Base-by-base conservation (phyloP, 2,888 invertebrate genomes). In the Amblyteles armatorius region DNA sequence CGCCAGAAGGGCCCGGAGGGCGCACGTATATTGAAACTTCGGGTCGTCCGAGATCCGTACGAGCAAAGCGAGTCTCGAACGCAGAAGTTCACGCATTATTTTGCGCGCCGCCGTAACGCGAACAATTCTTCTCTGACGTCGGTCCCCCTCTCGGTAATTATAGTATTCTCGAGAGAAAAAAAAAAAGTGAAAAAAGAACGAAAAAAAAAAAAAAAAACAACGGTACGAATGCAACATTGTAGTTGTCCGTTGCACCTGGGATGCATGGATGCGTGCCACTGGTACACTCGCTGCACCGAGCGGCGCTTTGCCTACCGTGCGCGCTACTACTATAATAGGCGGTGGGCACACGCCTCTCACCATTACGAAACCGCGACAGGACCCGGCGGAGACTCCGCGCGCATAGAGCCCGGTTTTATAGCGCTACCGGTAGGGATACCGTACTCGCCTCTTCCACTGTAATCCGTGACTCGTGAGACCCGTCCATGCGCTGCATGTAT, bases 261-360 rank as follows among this genome's bases (percentile, higher is more conserved):
- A 76, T 83, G 65, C 44, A 71, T 78, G 26, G 57, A 72, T 77
- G 72, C 67, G 79, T 48, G 67, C 67, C 26, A 67, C 22, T 55
- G 77, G n/a, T 57, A 67, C 57, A 52, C 65, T 63, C 9, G 60
- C 65, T 55, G 19, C 52, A 40, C 40, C 9, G 26, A 67, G 16
- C n/a, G 4, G 26, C 6, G 60, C 40, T 76, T 50, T 60, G 26
- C 36, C 44, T 60, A 29, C 73, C 29, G 33, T 26, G 63, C 68
- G 33, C 48, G 50, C 71, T 33, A 40, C 67, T 63, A 48, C 65
- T 40, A 50, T 65, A 73, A 48, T 73, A 72, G 71, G 60, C 73
- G 77, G 57, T 69, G 40, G 73, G 81, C 82, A 82, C 82, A 85
- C 79, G 82, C 82, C 85, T 82, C 85, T 85, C 85, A 82, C 82